Base-by-base conservation (phyloP, 2,113 vertebrate species). In the Podilymbus podiceps region DNA sequence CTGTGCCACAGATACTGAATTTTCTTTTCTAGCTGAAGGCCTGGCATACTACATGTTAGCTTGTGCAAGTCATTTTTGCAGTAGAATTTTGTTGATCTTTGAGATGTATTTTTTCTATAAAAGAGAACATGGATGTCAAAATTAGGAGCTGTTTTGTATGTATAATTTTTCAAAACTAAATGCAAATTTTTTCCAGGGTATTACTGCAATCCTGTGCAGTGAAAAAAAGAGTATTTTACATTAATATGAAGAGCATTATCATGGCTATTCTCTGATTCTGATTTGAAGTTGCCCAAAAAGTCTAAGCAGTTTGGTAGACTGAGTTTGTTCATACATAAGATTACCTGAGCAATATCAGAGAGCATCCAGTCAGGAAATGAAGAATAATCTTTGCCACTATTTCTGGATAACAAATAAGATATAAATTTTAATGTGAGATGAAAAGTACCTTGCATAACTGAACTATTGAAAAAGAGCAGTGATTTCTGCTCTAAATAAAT, bases 391-490 rank as follows among this genome's bases (percentile, higher is more conserved):
- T 94, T 95, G 88, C 72, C 90, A 94, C 88, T 91, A 93, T 92
- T 95, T 96, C 81, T 91, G 93, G 94, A 88, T 96, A 95, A 93
- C 75, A 95, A 97, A 93, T 95, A 92, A 97, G 92, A 94, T 95
- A 95, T 92, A 90, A 81, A 96, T 97, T 96, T 97, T 96, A 96
- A 94, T 96, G 93, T 64, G 76, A 90, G 72, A 91, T 66, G 85
- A 83, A 85, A 93, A 95, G 50, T 94, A 88, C 84, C 96, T 96
- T 95, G 93, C 92, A 78, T 93, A 97, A 96, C 88, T 71, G 59
- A 92, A 81, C 79, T 81, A 90, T 44, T 92, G 59, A 91, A 90
- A 95, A 85, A 79, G 27, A 85, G 87, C 75, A 88, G 55, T 69
- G 38, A 90, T 86, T 96, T 88, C 83, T 96, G 38, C 75, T 92